Conservation (phyloP, 2,797 vertebrate genomes). For the Pelobates cultripes region DNA sequence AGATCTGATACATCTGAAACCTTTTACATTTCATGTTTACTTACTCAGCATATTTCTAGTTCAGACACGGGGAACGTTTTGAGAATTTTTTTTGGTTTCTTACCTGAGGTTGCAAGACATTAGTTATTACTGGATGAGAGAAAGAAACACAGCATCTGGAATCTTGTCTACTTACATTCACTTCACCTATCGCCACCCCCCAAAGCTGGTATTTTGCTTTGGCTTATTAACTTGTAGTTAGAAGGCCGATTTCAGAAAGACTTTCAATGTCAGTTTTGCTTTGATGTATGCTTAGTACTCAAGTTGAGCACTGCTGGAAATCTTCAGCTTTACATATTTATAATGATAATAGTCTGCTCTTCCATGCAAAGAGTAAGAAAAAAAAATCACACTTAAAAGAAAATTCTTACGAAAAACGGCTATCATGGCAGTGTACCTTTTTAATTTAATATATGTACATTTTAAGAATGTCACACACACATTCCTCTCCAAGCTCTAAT, state of each 20-base stretch:
- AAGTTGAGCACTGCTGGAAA: conserved; percentile 41
- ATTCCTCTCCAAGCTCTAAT: no score
- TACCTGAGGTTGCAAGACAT: not conserved
- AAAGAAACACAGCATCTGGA: conserved; percentile 15
- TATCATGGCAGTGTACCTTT: not conserved
- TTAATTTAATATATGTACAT: not conserved
- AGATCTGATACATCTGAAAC: not conserved
- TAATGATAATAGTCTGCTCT: conserved; percentile 47
- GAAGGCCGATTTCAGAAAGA: conserved; percentile 31
- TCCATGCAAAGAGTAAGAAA: conserved; percentile 27
- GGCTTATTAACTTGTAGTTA: conserved; percentile 21
- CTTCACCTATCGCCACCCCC: conserved; percentile 12
- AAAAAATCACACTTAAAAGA: conserved; percentile 8
- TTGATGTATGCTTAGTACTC: conserved; percentile 50
- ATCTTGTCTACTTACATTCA: not conserved
- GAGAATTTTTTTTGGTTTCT: not conserved
- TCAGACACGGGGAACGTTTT: not conserved
- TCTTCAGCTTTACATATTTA: conserved; percentile 54
- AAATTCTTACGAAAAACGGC: not conserved
- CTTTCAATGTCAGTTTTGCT: conserved; percentile 45
- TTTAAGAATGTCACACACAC: not conserved
- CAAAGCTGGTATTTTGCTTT: conserved; percentile 26
- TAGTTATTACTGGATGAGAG: conserved; percentile 18
- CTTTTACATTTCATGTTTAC: not conserved
- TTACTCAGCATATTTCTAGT: not conserved